These are phyloP conservation scores for Chymomyza fuscimana DNA, from an alignment of 2,888 invertebrate genomes.

Conservation along the genomic window DNA sequence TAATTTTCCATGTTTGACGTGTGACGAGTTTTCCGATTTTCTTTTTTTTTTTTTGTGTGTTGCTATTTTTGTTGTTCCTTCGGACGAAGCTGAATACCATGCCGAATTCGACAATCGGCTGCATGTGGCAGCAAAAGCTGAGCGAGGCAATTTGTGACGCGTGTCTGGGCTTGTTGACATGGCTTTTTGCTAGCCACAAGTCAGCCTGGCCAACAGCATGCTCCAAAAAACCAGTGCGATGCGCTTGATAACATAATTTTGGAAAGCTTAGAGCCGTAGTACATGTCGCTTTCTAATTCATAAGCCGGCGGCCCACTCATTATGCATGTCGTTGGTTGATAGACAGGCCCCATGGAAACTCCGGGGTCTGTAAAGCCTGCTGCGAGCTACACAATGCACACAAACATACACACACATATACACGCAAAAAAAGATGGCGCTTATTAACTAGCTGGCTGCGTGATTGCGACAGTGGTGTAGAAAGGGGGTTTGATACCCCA, in stretches of 20 bases:
- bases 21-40: conserved; percentile 16
- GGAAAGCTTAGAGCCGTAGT: not conserved
- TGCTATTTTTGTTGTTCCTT: not conserved
- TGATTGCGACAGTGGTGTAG: too few relatives aligned
- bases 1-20: conserved; percentile 39
- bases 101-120: not conserved
- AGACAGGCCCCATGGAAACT: conserved; percentile 2
- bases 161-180: conserved; percentile 15
- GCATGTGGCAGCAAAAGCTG: not conserved
- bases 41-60: conserved; percentile 5
- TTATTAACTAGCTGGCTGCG: conserved; percentile 48
- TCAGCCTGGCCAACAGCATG: conserved; percentile 8
- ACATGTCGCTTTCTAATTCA: conserved; percentile 46
- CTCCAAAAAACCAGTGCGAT: not conserved
- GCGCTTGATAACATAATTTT: conserved; percentile 39
- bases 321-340: conserved; percentile 59
- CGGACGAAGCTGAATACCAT: not conserved
- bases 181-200: conserved; percentile 1
- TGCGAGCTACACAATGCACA: conserved; percentile 9
- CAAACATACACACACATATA: not conserved
- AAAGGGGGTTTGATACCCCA: too few relatives aligned
- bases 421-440: conserved; percentile 43
- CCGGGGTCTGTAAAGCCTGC: not conserved
- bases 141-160: conserved; percentile 15
- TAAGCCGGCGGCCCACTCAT: conserved; percentile 60